These are phyloP conservation scores for Oligia latruncula DNA, from an alignment of 2,888 invertebrate genomes.

Conservation along the genomic window DNA sequence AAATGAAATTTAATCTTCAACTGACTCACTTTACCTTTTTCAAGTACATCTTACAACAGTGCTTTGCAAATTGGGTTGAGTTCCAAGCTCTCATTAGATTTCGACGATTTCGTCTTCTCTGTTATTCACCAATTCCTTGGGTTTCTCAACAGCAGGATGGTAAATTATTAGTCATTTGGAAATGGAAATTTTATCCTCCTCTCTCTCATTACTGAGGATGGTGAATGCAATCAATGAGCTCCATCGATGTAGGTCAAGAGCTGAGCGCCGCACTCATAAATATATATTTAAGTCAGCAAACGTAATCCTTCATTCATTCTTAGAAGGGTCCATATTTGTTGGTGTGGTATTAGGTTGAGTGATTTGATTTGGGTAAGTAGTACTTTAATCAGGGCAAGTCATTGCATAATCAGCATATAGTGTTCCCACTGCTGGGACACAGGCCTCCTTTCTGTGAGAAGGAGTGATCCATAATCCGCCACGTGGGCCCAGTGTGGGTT, in stretches of 20 bases:
- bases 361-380: not conserved
- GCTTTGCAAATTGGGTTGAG: conserved; percentile 30
- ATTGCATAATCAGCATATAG: not conserved
- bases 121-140: conserved; percentile 38
- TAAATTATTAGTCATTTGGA: conserved; percentile 49
- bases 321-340: not conserved
- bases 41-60: conserved; percentile 14
- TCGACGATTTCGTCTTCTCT: conserved; percentile 43
- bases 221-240: conserved; percentile 50
- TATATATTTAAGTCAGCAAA: conserved; percentile 19
- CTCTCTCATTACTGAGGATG: conserved; percentile 42
- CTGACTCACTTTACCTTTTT: not conserved
- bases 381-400: not conserved
- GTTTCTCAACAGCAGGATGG: conserved; percentile 23
- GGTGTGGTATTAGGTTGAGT: not conserved
- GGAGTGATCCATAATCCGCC: not conserved
- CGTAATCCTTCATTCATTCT: conserved; percentile 18
- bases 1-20: not conserved
- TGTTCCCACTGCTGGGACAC: too few species aligned
- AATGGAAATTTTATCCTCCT: conserved; percentile 46
- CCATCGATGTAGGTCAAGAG: conserved; percentile 46
- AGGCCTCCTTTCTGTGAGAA: not conserved
- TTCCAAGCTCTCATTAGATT: conserved; percentile 39
- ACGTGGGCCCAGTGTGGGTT: not conserved
- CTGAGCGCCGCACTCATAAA: conserved; percentile 19